These are phyloP conservation scores for Sesamia nonagrioides DNA, from an alignment of 1,140 invertebrate genomes.

Conservation along the genomic window DNA sequence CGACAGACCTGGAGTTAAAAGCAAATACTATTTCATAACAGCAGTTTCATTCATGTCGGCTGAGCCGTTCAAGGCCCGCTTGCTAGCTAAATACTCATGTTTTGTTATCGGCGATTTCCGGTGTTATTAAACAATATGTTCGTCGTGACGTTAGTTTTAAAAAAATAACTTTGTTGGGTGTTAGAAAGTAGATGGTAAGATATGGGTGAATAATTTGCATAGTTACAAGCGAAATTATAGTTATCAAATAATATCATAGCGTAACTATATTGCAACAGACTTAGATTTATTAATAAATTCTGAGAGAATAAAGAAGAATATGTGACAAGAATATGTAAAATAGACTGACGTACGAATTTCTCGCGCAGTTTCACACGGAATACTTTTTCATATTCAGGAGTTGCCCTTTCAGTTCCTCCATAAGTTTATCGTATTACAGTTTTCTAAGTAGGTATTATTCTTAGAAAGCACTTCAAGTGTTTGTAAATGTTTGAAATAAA, in stretches of 20 bases:
- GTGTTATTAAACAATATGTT: conserved; percentile 44
- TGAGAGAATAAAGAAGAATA: not conserved
- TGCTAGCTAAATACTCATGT: conserved; percentile 34
- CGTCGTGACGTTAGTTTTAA: conserved; percentile 26
- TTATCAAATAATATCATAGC: not conserved
- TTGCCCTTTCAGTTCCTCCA: not conserved
- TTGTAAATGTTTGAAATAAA: not conserved
- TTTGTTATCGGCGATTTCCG: conserved; percentile 63
- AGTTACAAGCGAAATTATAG: not conserved
- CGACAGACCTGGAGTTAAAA: conserved; percentile 63
- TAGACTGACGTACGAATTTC: not conserved
- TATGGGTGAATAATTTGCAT: not conserved
- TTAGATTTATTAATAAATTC: not conserved
- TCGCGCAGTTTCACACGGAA: not conserved
- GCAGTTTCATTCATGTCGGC: conserved; percentile 62
- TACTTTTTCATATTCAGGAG: conserved; percentile 26
- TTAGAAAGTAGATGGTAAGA: conserved; percentile 5
- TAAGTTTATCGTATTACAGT: not conserved
- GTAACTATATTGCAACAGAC: not conserved
- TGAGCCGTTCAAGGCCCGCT: conserved; percentile 55
- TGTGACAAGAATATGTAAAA: not conserved
- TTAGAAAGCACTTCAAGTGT: not conserved
- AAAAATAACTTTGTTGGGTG: not conserved
- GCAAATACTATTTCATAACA: conserved; percentile 61
- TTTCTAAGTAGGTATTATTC: conserved; percentile 1